phyloP scores from a whole-genome alignment of 2,888 invertebrate species.

The Hirtodrosophila histrioides region DNA sequence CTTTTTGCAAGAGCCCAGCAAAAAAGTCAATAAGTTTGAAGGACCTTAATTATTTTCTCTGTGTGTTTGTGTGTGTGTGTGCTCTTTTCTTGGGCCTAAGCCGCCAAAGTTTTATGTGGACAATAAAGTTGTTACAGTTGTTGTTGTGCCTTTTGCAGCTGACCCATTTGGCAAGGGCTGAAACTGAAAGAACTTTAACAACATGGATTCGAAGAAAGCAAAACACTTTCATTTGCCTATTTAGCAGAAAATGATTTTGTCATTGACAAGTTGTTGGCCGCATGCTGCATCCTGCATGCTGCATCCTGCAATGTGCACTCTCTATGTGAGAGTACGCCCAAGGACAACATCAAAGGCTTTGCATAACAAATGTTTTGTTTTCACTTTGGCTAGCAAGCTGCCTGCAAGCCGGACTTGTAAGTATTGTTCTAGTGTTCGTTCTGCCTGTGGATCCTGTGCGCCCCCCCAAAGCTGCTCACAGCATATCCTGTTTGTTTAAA shows the following conservation, averaged over 20 bases:
- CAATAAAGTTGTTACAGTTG: conserved; percentile 35
- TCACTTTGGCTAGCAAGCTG: conserved; percentile 44
- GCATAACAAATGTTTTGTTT: conserved; percentile 75
- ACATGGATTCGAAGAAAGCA: conserved; percentile 23
- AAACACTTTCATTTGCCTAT: conserved; percentile 31
- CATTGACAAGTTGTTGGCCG: conserved; percentile 51
- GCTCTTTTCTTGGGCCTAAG: conserved; percentile 25
- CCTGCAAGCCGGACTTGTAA: conserved; percentile 46
- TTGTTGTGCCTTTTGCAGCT: conserved; percentile 16
- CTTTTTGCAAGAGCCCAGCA: conserved; percentile 22
- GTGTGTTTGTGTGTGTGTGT: conserved; percentile 37
- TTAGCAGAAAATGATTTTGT: conserved; percentile 48
- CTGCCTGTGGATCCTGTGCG: conserved; percentile 33
- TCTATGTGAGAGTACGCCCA: conserved; percentile 36
- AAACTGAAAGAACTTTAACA: conserved; percentile 51
- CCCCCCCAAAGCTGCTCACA: conserved; percentile 66
- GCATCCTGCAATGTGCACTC: conserved; percentile 43
- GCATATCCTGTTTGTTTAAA: conserved; percentile 78
- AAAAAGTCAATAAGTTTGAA: conserved; percentile 71
- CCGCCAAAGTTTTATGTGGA: conserved; percentile 47
- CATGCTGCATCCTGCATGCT: conserved; percentile 43
- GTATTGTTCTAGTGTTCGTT: conserved; percentile 46
- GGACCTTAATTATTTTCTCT: conserved; percentile 71
- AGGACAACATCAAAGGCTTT: conserved; percentile 77
- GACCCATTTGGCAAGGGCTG: conserved; percentile 70